Evolutionary conservation across 2,113 vertebrate species (phyloP).

Genomic region (Triplophysa tibetana): DNA sequence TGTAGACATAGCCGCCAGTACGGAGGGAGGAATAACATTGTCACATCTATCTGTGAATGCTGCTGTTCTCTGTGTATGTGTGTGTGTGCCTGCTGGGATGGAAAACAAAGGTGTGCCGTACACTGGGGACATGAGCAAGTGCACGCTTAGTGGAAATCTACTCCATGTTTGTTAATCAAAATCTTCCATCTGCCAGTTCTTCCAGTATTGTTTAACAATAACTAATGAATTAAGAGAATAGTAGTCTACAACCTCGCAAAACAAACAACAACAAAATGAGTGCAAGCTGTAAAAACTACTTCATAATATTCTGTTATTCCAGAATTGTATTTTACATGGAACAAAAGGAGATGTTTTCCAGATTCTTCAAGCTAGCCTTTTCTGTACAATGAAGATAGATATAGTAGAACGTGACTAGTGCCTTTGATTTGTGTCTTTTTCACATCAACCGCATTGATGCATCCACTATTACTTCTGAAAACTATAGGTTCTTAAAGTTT

Average conservation of each 20-base stretch:
- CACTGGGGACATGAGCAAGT: constrained; percentile 9
- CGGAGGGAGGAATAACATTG: constrained; percentile 11
- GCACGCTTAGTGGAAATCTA: constrained; percentile 31
- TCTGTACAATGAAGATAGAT: too few relatives aligned
- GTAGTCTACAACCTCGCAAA: background rate
- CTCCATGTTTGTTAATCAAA: constrained; percentile 22
- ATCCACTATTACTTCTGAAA: too few relatives aligned
- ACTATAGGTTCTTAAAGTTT: too few relatives aligned
- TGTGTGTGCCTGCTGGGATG: constrained; percentile 4
- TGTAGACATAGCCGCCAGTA: constrained; percentile 19
- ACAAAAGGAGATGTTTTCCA: too few relatives aligned
- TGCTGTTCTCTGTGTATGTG: background rate
- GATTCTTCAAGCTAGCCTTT: too few relatives aligned
- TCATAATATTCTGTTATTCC: too few relatives aligned
- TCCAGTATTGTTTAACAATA: background rate
- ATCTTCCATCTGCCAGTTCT: background rate
- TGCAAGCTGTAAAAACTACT: too few relatives aligned
- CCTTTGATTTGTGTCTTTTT: too few relatives aligned
- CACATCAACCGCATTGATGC: too few relatives aligned
- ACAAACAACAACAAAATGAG: background rate
- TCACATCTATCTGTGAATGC: constrained; percentile 42
- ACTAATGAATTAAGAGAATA: background rate
- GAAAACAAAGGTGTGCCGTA: constrained; percentile 37
- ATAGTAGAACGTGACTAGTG: too few relatives aligned
- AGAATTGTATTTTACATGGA: too few relatives aligned